Base-by-base conservation (phyloP, 2,113 vertebrate genomes). In the Hyla sarda region DNA sequence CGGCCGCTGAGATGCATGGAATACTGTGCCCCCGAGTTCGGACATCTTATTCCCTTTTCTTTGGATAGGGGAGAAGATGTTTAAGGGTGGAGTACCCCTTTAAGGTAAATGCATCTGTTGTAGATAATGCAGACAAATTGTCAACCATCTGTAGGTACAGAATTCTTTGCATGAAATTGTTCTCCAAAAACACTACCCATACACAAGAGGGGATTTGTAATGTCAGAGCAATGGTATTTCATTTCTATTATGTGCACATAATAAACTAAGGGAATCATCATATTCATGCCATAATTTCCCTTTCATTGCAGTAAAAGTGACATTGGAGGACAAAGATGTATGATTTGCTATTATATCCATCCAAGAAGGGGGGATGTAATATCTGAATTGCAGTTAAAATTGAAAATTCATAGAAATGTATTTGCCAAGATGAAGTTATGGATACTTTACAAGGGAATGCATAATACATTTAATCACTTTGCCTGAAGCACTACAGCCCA, bases 381-480 rank as follows among this genome's bases (percentile, higher is more conserved):
- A 45, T 65, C 11, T 47, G 37, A 81, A 81, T 81, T 65, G 34
- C 21, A 81, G 17, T 21, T 81, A 60, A 62, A 81, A 81, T 81
- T 47, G 78, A 25, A 81, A 81, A 81, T 81, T 45, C 37, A 62
- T 65, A 81, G 56, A 62, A 81, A 28, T 65, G 78, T 8, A 65
- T 47, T 81, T 81, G 34, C 58, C 37, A 30, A 48, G 58, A 81
- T 47, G 23, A 47, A 81, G 78, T 28, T 81, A 62, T 47, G 37
- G 54, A 60, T 23, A 60, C 56, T 58, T 58, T n/a, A 23, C 17
- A 37, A 56, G 16, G 25, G n/a, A 62, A 62, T 32, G 34, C 78
- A 81, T 81, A 81, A 81, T 41, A 81, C 37, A 81, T 81, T 60
- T 81, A 65, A 65, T 81, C 78, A 65, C 37, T 65, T 41, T 47